Percentiles rank a stretch among this genome's conserved stretches.
Evolutionary conservation across 2,797 vertebrate genomes (phyloP).

Genomic region (Dermochelys coriacea): DNA sequence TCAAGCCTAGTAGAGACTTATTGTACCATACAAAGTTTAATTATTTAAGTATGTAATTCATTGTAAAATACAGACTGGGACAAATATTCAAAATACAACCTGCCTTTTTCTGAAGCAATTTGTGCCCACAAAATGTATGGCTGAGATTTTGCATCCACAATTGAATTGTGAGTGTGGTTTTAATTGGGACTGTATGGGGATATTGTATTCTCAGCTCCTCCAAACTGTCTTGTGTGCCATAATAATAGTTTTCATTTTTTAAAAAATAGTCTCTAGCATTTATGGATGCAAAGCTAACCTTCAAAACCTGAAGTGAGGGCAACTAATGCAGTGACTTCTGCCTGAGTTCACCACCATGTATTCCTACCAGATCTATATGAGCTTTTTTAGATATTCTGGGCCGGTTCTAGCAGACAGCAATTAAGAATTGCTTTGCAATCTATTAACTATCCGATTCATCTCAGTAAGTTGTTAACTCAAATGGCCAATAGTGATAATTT

Average conservation of each 20-base stretch:
- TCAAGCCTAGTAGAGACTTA: background rate
- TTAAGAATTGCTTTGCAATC: background rate
- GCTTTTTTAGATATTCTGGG: background rate
- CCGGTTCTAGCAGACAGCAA: too few species aligned
- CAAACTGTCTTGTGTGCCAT: background rate
- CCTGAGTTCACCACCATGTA: background rate
- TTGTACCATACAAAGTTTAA: background rate
- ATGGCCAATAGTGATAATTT: background rate
- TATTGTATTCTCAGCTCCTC: background rate
- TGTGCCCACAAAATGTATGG: background rate
- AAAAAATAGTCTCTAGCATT: too few species aligned
- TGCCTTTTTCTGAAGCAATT: background rate
- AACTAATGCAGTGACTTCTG: background rate
- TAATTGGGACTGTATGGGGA: background rate
- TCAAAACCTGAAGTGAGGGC: background rate
- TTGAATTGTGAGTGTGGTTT: too few species aligned
- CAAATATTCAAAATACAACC: background rate
- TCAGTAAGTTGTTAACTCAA: background rate
- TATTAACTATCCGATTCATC: background rate
- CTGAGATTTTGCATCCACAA: background rate
- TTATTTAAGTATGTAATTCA: background rate
- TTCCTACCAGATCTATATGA: background rate
- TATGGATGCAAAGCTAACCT: background rate
- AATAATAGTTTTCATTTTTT: too few species aligned
- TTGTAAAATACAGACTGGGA: background rate